Evolutionary conservation across 2,797 vertebrate species (phyloP), one percentile per base, ranked within the genome.

Genomic region (Moxostoma hubbsi): DNA sequence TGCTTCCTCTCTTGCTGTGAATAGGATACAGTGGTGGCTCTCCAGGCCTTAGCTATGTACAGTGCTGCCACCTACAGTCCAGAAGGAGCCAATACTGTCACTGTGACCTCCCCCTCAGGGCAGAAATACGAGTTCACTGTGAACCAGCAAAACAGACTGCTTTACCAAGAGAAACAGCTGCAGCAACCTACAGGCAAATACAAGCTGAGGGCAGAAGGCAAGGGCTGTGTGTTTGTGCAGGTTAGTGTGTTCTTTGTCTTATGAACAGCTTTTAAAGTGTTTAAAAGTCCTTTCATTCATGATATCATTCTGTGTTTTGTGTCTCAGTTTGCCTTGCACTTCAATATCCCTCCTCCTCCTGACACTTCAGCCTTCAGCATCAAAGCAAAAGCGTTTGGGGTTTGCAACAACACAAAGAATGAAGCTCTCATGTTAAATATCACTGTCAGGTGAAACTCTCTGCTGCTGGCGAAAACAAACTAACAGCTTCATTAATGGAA

Each of bases 1-100:
- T 58, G n/a, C 7, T 62, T 7, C 0, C 1, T 73, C 61, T 5
- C 12, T 24, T 5, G 9, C 10, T 74, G 65, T 79, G 46, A 59
- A 64, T 86, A 97, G 97, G 95, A 96, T 83, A 97, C 95, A 0
- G 94, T 97, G 50, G 94, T 96, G 80, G 96, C 94, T 79, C 94
- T 97, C 54, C 95, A 97, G 88, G 96, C 95, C 1, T 89, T 98
- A 79, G 89, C 96, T 6, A 91, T 91, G 58, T 97, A 96, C 16
- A 94, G 92, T 18, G 73, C 90, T 5, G 89, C 87, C 82, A 94
- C 91, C 77, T 95, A 93, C 75, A 92, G 83, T 9, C 85, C 83
- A 0, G 91, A 92, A 2, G 93, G 93, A 59, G 78, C 69, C 9
- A 85, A 93, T 63, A 85, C 74, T 0, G 91, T 96, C 49, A 89